phyloP scores from a whole-genome alignment of 2,888 invertebrate species.

The Troilus luridus region DNA sequence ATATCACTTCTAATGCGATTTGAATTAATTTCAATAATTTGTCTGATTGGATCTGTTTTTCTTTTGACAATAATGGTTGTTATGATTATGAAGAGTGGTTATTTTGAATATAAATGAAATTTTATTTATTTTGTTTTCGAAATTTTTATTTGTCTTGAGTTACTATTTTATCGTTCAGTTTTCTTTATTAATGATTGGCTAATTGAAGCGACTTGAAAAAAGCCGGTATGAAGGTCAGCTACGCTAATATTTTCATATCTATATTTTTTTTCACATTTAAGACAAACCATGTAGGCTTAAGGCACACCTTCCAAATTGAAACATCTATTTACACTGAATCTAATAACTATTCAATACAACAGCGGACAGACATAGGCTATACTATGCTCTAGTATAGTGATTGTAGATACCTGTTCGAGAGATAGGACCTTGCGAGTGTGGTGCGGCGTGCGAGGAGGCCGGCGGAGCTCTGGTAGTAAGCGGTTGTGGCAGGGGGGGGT shows the following conservation, averaged over 20 bases:
- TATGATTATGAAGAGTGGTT: no score
- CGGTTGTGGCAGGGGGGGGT: slow-evolving; percentile 37
- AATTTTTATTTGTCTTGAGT: no score
- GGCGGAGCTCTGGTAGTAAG: slow-evolving; percentile 48
- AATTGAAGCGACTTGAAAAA: no score
- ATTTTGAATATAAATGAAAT: no score
- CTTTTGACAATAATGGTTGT: no score
- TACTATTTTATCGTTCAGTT: no score
- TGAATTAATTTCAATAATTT: no score
- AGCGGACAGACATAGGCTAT: neutral
- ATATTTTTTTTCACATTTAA: neutral
- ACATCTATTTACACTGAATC: neutral
- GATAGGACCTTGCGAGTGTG: slow-evolving; percentile 6
- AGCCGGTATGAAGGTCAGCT: neutral
- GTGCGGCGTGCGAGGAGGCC: slow-evolving; percentile 23
- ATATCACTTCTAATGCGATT: no score
- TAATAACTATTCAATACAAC: neutral
- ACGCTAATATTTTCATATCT: neutral
- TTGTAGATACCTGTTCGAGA: slow-evolving; percentile 39
- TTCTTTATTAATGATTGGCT: no score
- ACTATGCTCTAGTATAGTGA: neutral
- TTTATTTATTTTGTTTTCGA: no score
- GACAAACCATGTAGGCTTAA: neutral
- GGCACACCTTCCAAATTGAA: neutral
- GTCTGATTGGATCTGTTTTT: no score